phyloP scores from a whole-genome alignment of 2,888 invertebrate genomes.

The Hipparchia sbordonii region DNA sequence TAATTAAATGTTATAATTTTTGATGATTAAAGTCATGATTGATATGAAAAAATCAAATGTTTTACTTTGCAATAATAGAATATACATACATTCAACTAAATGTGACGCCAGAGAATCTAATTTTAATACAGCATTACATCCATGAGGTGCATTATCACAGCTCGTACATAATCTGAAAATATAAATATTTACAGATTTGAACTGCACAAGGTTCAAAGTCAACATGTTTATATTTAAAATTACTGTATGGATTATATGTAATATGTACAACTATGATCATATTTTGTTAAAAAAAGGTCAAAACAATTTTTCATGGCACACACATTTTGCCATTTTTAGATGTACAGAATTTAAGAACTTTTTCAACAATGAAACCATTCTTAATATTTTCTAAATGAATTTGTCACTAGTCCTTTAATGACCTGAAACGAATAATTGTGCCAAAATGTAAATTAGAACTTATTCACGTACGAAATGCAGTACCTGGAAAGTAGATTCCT shows the following conservation, averaged over 20 bases:
- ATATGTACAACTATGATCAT: too few relatives aligned
- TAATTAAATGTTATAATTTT: too few relatives aligned
- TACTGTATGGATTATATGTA: too few relatives aligned
- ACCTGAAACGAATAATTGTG: neutral
- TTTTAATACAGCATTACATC: constrained; percentile 93
- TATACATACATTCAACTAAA: constrained; percentile 93
- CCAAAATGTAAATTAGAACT: neutral
- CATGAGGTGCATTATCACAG: constrained; percentile 95
- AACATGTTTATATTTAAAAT: too few relatives aligned
- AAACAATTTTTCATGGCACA: too few relatives aligned
- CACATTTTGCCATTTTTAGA: too few relatives aligned
- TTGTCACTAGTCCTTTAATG: too few relatives aligned
- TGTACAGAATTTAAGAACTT: too few relatives aligned
- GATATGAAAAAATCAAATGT: neutral
- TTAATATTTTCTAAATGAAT: too few relatives aligned
- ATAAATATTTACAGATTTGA: constrained; percentile 1
- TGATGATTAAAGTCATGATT: neutral
- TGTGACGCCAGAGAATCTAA: constrained; percentile 93
- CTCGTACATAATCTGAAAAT: constrained; percentile 89
- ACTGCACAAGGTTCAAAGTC: too few relatives aligned
- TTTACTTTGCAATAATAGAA: neutral
- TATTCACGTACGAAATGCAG: constrained; percentile 17
- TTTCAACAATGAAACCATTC: too few relatives aligned
- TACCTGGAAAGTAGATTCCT: constrained; percentile 93
- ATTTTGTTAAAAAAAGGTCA: too few relatives aligned